Evolutionary conservation across 2,113 vertebrate species (phyloP), one percentile per base, ranked within the genome.

Genomic region (Paracanthobrama guichenoti): DNA sequence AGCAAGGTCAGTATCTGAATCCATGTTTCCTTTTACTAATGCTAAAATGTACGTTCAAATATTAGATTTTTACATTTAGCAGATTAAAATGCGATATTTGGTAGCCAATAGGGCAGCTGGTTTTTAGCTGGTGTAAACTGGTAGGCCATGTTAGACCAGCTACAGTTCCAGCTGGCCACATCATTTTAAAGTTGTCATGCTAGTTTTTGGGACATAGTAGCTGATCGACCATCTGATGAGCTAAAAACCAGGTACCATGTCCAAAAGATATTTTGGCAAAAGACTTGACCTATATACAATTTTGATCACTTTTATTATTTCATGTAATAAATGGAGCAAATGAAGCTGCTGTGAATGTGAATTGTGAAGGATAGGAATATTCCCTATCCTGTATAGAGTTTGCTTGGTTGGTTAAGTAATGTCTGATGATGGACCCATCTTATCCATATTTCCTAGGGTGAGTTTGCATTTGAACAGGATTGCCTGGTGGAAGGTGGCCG

Each of bases 391-490:
- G 3, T 39, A 5, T 69, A 22, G 20, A 8, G 53, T 3, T 55
- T 22, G 2, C 18, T n/a, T n/a, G n/a, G n/a, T n/a, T 55, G 18
- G 18, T n/a, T 42, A n/a, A 8, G 28, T 11, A 13, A 9, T 42
- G 20, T n/a, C 11, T 59, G 75, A 79, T 57, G 75, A 64, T 46
- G 12, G 13, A 26, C 26, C 20, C 9, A 6, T 80, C n/a, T 48
- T 31, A 3, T 50, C 10, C 24, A 20, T 66, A 66, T 81, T 55
- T 71, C 31, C 31, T 66, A 91, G 95, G 94, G 93, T 4, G 96
- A 97, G 89, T 84, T 92, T 87, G 93, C 86, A 46, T 97, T 97
- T 22, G 95, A 95, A 89, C 89, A 93, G 71, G 96, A 97, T 89
- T 85, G 84, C 24, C 88, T 96, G 84, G 87, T 97, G 14, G 96